Evolutionary conservation across 2,797 vertebrate genomes (phyloP), one percentile per base, ranked within the genome.

Genomic region (Centropyge bicolor): DNA sequence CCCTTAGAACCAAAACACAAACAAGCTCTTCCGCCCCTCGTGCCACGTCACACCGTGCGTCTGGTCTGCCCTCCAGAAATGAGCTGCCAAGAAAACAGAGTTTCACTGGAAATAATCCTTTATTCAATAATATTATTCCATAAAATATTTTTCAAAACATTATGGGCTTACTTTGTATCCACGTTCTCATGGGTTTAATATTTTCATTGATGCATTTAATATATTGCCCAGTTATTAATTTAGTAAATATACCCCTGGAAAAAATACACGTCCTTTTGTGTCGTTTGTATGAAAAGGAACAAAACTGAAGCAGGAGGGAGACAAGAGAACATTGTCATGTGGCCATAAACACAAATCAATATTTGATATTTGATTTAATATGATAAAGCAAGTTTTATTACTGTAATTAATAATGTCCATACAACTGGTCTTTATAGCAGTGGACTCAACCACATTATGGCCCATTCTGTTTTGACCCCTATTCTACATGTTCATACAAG

Each of bases 1-100:
- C 95, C 91, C 89, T 94, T 87, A 91, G 91, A 96, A 96, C 94
- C 95, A 96, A 96, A 96, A 96, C 95, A 96, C 95, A 94, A 92
- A 93, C 93, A 92, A 86, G 80, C 86, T 84, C 94, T 95, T 95
- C 95, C 95, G 95, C 91, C 93, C 89, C 69, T 67, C 87, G 63
- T 72, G 93, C 92, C 93, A 95, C 95, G 95, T 95, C 95, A 94
- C 88, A 55, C 74, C 0, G 68, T 81, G 36, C 90, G 91, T 60
- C 82, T 62, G 61, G 91, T 60, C 82, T 62, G 61, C 49, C 3
- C 41, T 63, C 5, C 46, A 62, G 0, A 8, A 57, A 49, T 7
- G 0, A 17, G 24, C 14, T 8, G 36, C 4, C 27, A 35, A 2
- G 49, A 24, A 49, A 54, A 3, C 1, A 0, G 24, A 5, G 3